phyloP scores from a whole-genome alignment of 2,888 invertebrate species.

The Heliconius cydno region DNA sequence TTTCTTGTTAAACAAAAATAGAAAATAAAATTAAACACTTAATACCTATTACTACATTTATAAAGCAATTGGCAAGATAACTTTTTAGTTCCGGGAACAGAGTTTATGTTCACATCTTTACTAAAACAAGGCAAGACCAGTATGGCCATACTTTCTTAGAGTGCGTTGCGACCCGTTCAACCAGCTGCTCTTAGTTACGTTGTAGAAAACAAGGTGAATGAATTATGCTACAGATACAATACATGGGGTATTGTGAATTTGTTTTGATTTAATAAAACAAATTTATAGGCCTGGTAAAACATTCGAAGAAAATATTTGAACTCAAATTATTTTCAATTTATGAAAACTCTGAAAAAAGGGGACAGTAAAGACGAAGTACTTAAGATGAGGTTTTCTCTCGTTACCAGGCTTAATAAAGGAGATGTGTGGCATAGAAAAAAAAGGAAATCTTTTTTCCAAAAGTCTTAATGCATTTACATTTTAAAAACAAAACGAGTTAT shows the following conservation, averaged over 20 bases:
- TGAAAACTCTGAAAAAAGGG: neutral
- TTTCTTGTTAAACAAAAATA: neutral
- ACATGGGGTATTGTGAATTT: neutral
- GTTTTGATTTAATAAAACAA: neutral
- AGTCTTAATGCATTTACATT: conserved; percentile 7
- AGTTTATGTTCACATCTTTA: conserved; percentile 8
- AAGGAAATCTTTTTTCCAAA: neutral
- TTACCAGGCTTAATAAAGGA: neutral
- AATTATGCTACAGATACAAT: conserved; percentile 26
- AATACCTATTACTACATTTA: neutral
- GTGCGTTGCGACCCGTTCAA: conserved; percentile 40
- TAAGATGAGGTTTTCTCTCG: neutral
- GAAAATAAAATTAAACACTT: neutral
- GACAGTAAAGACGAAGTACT: neutral
- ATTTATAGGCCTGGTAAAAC: neutral
- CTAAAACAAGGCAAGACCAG: conserved; percentile 30
- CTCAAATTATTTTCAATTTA: neutral
- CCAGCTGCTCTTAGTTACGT: conserved; percentile 43
- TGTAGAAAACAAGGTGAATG: conserved; percentile 45
- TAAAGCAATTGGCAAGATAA: neutral
- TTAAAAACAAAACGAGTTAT: conserved; percentile 61
- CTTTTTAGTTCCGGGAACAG: conserved; percentile 12
- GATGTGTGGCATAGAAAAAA: neutral
- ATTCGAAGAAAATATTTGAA: neutral
- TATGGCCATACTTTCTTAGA: conserved; percentile 36